Percentiles rank a stretch among this genome's conserved stretches.
Evolutionary conservation across 2,113 vertebrate genomes (phyloP).

Genomic region (Phylloscopus trochiloides): DNA sequence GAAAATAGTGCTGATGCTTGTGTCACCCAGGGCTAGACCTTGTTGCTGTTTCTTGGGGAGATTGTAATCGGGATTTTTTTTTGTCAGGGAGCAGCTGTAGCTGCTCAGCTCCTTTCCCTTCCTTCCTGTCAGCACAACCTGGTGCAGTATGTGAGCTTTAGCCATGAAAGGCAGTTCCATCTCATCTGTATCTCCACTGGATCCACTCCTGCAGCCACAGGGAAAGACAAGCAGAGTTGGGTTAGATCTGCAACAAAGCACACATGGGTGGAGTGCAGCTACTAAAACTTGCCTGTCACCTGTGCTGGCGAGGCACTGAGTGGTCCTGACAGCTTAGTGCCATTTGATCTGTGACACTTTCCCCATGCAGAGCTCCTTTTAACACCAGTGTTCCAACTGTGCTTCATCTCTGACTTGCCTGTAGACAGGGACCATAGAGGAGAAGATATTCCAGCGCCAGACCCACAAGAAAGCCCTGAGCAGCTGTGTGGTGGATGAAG

Average conservation of each 20-base stretch:
- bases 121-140: not conserved
- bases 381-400: not conserved
- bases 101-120: not conserved
- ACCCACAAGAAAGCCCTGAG: slow-evolving; percentile 98
- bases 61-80: not conserved
- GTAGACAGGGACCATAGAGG: slow-evolving; percentile 95
- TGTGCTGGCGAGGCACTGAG: not conserved
- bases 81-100: not conserved
- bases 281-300: not conserved
- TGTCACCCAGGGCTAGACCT: not conserved
- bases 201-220: not conserved
- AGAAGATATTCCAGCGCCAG: slow-evolving; percentile 97
- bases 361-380: accelerated
- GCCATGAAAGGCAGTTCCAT: not conserved
- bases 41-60: not conserved
- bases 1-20: not conserved
- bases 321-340: not conserved
- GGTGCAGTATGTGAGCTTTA: not conserved
- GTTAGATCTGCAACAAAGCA: not conserved
- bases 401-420: not conserved
- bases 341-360: not conserved
- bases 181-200: not conserved
- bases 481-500: slow-evolving; percentile 97
- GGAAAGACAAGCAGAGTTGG: not conserved
- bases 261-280: not conserved